phyloP scores from a whole-genome alignment of 2,888 invertebrate species.

The Sinopyrophorus schimmeli region DNA sequence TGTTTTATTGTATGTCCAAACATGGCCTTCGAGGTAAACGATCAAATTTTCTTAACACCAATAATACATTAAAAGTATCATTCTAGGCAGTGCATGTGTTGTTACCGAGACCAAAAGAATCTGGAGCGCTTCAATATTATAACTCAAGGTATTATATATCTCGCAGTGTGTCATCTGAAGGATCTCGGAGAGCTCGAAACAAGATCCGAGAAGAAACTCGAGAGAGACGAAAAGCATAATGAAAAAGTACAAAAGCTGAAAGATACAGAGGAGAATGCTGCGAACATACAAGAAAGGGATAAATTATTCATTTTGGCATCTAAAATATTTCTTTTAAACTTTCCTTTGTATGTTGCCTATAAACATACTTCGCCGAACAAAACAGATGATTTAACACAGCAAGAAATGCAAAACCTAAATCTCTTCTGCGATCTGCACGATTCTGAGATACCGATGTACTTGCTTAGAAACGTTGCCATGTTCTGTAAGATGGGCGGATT shows the following conservation, averaged over 20 bases:
- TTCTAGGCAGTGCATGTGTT: slow-evolving; percentile 91
- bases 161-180: slow-evolving; percentile 82
- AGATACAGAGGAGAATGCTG: slow-evolving; percentile 51
- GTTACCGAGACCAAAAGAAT: slow-evolving; percentile 90
- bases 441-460: slow-evolving; percentile 88
- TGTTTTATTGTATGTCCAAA: slow-evolving; percentile 81
- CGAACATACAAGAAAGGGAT: slow-evolving; percentile 77
- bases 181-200: slow-evolving; percentile 57
- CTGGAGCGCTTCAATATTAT: slow-evolving; percentile 88
- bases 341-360: slow-evolving; percentile 85
- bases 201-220: slow-evolving; percentile 44
- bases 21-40: slow-evolving; percentile 83
- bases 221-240: slow-evolving; percentile 45
- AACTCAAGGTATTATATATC: slow-evolving; percentile 83
- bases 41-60: not conserved
- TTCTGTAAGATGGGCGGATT: slow-evolving; percentile 92
- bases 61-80: slow-evolving; percentile 27
- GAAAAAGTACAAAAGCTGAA: slow-evolving; percentile 46
- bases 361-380: slow-evolving; percentile 82
- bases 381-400: slow-evolving; percentile 79
- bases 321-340: slow-evolving; percentile 87
- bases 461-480: slow-evolving; percentile 88
- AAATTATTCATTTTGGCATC: slow-evolving; percentile 85
- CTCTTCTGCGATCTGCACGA: slow-evolving; percentile 91
- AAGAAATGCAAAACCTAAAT: slow-evolving; percentile 78